Evolutionary conservation across 2,888 invertebrate species (phyloP), one percentile per base, ranked within the genome.

Genomic region (Plebejus anna): DNA sequence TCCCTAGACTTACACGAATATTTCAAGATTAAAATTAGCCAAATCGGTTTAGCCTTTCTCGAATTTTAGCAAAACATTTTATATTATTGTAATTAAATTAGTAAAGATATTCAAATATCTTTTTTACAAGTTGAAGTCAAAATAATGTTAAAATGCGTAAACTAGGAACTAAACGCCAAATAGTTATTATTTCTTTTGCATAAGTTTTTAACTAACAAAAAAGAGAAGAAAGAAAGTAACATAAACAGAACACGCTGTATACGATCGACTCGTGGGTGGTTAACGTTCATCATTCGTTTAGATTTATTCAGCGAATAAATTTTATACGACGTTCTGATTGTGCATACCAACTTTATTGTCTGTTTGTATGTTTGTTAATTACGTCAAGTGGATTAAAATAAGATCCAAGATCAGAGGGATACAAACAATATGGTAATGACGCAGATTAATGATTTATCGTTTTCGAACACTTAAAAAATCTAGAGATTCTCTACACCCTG

Each of bases 281-380:
- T 73, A 72, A 73, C 51, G 61, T 70, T 55, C 70, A 71, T 87
- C 85, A 87, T 84, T 83, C 83, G 82, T 81, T 80, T 82, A 83
- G 85, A 87, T 87, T 86, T 86, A 87, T 87, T 86, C 83, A 78
- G 82, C 82, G 81, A 84, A 87, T 85, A 81, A 81, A 81, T 85
- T 82, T 82, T 78, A 76, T 22, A 75, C 80, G 73, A 73, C 73
- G 73, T 73, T 73, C 51, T 73, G 73, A 51, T 73, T 51, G 73
- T 32, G 73, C 51, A 51, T 51, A 51, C 73, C 47, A 73, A 28
- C 13, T 51, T 73, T 51, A 73, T 73, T 55, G 73, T 55, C 73
- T 73, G 73, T 73, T 73, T 47, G 51, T 16, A 13, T 73, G 72
- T 73, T 73, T 73, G 73, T 73, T 71, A 71, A 71, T 71, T 71